These are phyloP conservation scores for Aplysina aerophoba DNA, from an alignment of 37 sponge, comb jelly and placozoan species.

Conservation along the genomic window DNA sequence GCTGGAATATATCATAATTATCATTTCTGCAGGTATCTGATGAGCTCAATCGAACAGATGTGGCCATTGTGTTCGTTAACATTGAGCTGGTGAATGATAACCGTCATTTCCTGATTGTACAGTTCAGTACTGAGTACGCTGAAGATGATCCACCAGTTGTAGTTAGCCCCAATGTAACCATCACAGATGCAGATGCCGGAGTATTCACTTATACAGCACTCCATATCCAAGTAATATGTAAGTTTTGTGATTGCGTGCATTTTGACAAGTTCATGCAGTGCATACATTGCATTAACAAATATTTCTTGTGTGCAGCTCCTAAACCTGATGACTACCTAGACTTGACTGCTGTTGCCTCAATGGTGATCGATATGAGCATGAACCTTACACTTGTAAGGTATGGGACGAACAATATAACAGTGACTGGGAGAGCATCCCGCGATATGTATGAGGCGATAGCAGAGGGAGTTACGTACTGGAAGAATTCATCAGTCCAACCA, in stretches of 20 bases:
- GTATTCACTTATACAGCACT: neutral
- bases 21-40: neutral
- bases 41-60: neutral
- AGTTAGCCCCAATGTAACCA: constrained; percentile 22
- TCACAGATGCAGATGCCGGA: constrained; percentile 50
- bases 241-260: neutral
- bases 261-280: neutral
- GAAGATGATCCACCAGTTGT: constrained; percentile 36
- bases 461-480: neutral
- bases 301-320: neutral
- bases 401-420: neutral
- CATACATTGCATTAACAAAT: neutral
- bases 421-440: neutral
- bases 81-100: constrained; percentile 54
- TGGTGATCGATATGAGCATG: neutral
- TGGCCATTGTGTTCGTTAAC: neutral
- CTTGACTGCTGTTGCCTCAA: neutral
- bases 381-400: neutral
- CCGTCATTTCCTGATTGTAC: constrained; percentile 31
- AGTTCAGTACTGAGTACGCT: constrained; percentile 32
- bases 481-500: neutral
- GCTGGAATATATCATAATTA: too few species aligned
- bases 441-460: neutral
- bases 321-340: neutral
- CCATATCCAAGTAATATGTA: neutral